phyloP scores from a whole-genome alignment of 2,113 vertebrate genomes.

The Rhinogobius similis region DNA sequence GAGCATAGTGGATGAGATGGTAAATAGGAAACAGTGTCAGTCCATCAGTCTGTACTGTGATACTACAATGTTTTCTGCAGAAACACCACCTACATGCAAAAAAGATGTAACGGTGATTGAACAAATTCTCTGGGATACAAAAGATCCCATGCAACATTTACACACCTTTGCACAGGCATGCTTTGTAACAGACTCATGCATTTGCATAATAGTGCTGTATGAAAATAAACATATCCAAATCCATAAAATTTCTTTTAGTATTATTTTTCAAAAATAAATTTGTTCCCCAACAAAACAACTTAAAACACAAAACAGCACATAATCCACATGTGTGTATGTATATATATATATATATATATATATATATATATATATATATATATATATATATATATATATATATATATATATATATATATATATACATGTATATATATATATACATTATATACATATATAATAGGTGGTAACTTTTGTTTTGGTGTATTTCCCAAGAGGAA shows the following conservation, averaged over 20 bases:
- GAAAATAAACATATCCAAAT: slow-evolving; percentile 32
- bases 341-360: too few relatives aligned
- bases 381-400: too few relatives aligned
- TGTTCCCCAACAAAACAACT: slow-evolving; percentile 22
- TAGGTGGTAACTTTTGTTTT: slow-evolving; percentile 56
- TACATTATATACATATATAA: slow-evolving; percentile 30
- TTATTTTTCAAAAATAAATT: slow-evolving; percentile 40
- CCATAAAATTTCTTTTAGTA: not conserved
- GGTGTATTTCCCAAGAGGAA: not conserved
- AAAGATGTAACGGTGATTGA: not conserved
- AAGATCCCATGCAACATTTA: slow-evolving; percentile 40
- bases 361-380: too few relatives aligned
- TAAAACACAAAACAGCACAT: slow-evolving; percentile 6
- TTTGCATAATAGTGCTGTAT: slow-evolving; percentile 5
- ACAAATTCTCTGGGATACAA: not conserved
- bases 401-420: too few relatives aligned
- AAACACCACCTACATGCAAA: slow-evolving; percentile 4
- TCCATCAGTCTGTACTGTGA: not conserved
- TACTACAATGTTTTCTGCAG: not conserved
- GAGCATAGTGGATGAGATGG: not conserved
- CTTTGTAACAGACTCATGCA: slow-evolving; percentile 9
- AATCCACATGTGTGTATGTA: slow-evolving; percentile 6
- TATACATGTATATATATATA: too few relatives aligned
- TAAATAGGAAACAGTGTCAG: not conserved
- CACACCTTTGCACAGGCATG: slow-evolving; percentile 31